Base-by-base conservation (phyloP, 2,113 vertebrate genomes). In the Lophochroa leadbeateri region DNA sequence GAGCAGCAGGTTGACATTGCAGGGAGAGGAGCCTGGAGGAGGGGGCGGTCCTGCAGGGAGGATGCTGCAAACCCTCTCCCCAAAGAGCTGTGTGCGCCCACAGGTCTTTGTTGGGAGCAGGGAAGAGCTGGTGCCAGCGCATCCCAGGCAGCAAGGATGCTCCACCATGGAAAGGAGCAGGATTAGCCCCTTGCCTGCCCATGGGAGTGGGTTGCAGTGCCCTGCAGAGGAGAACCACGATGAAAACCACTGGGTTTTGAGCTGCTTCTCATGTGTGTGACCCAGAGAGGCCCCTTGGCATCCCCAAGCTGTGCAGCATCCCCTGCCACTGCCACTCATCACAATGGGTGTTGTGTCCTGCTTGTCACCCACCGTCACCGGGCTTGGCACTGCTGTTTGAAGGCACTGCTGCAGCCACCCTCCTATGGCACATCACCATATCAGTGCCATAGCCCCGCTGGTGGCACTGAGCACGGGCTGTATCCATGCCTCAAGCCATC, bases 1-100 rank as follows among this genome's bases (percentile, higher is more conserved):
- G 91, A 96, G 95, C 93, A 55, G 89, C 81, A 86, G 93, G 96
- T 81, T 96, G 96, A 96, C 96, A 96, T 92, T 96, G 95, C 95
- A 74, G 93, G 77, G 84, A 95, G 60, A 92, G 72, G 83, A 92
- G 81, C 68, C 77, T 76, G 44, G 80, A 6, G 19, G 39, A 3
- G 4, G 37, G 55, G 44, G 16, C 13, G 13, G 17, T 17, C 63
- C 60, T 53, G 31, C 10, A 1, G 39, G 39, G 44, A 47, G 55
- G 61, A 14, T 61, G 82, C 84, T 81, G 68, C 35, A 75, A 69
- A 41, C 47, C 35, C 53, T 44, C 18, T 72, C 27, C 44, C 57
- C 49, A 37, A 9, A 88, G 47, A 52, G 33, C 57, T 23, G 46
- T 1, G 6, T 74, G 39, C 43, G 47, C 39, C 3, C 0, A 33